Conservation (phyloP, 2,797 vertebrate species). For the Anas flavirostris region DNA sequence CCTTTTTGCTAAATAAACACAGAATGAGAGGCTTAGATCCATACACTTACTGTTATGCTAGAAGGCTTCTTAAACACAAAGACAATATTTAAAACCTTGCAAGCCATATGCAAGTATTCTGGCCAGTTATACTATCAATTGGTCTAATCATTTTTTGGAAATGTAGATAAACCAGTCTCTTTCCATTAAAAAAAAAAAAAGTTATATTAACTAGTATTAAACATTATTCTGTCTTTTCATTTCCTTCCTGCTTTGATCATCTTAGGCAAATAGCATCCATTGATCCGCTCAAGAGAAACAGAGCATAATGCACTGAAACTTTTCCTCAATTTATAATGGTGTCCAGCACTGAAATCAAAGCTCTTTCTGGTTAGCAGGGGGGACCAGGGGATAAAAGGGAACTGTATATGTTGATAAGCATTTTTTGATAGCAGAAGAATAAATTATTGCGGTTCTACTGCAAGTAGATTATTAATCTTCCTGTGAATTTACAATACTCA, state of each 20-base stretch:
- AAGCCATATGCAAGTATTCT: background rate
- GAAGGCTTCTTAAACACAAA: background rate
- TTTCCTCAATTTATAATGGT: background rate
- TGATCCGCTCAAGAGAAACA: background rate
- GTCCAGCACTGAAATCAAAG: background rate
- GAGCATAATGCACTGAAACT: background rate
- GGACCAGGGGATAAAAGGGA: background rate
- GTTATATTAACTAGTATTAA: background rate
- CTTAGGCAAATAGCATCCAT: background rate
- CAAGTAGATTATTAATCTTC: background rate
- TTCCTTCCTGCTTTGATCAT: background rate
- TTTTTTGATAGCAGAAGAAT: background rate
- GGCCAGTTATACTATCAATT: background rate
- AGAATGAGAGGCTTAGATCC: background rate
- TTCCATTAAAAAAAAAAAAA: background rate
- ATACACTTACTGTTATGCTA: background rate
- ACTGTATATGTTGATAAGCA: background rate
- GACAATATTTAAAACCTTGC: background rate
- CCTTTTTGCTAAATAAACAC: background rate
- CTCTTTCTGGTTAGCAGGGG: background rate
- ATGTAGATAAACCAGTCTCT: background rate
- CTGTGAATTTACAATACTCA: background rate
- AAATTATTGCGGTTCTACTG: background rate
- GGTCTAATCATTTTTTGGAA: background rate
- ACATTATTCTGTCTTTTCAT: background rate